Evolutionary conservation across 2,888 invertebrate species (phyloP), one percentile per base, ranked within the genome.

Genomic region (Cosmorhoe ocellata): DNA sequence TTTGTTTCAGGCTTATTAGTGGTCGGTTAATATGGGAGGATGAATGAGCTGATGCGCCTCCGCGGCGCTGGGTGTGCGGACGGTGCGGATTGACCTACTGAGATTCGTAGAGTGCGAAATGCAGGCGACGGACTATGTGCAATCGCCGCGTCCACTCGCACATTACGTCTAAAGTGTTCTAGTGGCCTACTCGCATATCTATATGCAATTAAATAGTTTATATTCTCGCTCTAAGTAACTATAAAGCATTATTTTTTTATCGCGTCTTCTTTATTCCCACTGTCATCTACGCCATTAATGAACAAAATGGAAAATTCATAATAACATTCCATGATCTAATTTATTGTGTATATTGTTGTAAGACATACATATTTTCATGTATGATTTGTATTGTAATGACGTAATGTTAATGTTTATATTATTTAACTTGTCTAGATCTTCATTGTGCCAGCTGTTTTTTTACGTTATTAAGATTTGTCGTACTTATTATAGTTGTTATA

Each of bases 321-420:
- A 79, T 80, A 82, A 89, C 89, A 90, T 90, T 90, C 89, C 89
- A 90, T 86, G 84, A 83, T 88, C 81, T 88, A 84, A 90, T 88
- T 90, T 90, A 90, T 90, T 90, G 81, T 90, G 86, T 89, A 89
- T 85, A 88, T 86, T 86, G 76, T 84, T 79, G 69, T 74, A 72
- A 74, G 74, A 64, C 84, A 71, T 87, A 88, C 89, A 89, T 89
- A 84, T 90, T 88, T 87, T 86, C 79, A 82, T 89, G 88, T 89
- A 79, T 81, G 79, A 73, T 74, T 70, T 62, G 70, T 79, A 77
- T 78, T 77, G 69, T 82, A 48, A 34, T 47, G 77, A 76, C 66
- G 72, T 82, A 81, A 78, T 68, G 68, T 80, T 78, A 77, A 80
- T 80, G 67, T 83, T n/a, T 79, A 79, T 78, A 72, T 79, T 71